These are phyloP conservation scores for Ateles fusciceps DNA, from an alignment of 2,797 vertebrate species.

Conservation along the genomic window DNA sequence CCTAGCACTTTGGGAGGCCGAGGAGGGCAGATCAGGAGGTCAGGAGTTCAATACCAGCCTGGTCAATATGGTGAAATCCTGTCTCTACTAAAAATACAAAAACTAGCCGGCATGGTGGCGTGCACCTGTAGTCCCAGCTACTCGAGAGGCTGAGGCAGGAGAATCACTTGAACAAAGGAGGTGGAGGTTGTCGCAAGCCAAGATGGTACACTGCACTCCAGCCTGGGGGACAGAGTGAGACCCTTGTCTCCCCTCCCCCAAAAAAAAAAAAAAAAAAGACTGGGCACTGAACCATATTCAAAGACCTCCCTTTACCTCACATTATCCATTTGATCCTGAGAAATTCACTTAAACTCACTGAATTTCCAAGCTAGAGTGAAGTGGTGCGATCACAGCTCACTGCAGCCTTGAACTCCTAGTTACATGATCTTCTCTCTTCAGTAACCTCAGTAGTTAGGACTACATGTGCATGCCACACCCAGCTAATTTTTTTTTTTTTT, in stretches of 20 bases:
- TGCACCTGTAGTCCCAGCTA: too few relatives aligned
- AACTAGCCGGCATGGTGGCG: too few relatives aligned
- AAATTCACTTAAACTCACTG: background rate
- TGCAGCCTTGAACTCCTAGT: background rate
- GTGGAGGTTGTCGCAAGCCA: accelerated
- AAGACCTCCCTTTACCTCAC: background rate
- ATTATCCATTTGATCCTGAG: background rate
- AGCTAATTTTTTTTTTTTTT: background rate
- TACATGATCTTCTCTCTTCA: background rate
- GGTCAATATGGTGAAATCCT: too few relatives aligned
- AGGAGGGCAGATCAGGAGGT: too few relatives aligned
- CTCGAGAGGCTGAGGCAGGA: too few relatives aligned
- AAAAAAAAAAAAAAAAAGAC: background rate
- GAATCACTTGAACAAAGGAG: too few relatives aligned
- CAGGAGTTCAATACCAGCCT: too few relatives aligned
- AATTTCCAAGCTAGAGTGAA: background rate
- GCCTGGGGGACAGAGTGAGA: too few relatives aligned
- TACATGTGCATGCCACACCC: background rate
- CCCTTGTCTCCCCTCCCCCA: too few relatives aligned
- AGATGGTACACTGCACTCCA: too few relatives aligned
- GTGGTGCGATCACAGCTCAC: background rate
- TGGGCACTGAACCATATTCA: background rate
- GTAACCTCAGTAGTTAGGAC: background rate
- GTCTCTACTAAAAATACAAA: too few relatives aligned
- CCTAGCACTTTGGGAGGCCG: too few relatives aligned